Conservation (phyloP, 2,888 invertebrate species). For the Belgica antarctica region DNA sequence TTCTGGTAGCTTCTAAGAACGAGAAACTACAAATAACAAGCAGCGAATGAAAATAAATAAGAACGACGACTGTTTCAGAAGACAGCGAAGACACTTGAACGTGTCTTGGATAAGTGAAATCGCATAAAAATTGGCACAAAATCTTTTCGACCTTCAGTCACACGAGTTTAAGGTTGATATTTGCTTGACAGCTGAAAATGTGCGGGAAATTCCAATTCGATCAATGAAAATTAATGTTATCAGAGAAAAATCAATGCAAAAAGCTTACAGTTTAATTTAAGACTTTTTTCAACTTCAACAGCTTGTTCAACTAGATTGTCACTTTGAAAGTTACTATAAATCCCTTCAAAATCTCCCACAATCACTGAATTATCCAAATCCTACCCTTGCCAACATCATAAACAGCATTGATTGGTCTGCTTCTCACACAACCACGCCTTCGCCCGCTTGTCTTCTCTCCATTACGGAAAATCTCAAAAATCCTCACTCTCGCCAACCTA, state of each 20-base stretch:
- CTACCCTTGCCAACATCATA: not conserved
- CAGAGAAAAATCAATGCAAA: no score
- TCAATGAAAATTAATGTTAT: not conserved
- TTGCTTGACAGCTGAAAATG: not conserved
- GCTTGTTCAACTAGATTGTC: no score
- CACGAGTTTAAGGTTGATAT: not conserved
- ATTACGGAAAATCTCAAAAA: constrained; percentile 17
- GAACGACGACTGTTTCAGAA: no score
- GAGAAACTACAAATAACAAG: no score
- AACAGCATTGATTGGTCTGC: not conserved
- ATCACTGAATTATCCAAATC: no score
- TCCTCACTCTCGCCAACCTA: no score
- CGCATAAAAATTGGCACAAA: not conserved
- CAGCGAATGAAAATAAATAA: no score
- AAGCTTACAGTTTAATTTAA: no score
- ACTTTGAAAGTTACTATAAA: not conserved
- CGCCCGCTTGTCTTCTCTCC: not conserved
- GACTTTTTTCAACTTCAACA: not conserved
- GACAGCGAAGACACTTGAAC: no score
- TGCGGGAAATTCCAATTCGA: not conserved
- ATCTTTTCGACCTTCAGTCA: not conserved
- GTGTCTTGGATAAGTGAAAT: not conserved
- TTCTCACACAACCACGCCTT: not conserved
- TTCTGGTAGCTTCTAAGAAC: no score
- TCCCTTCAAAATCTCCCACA: not conserved